Conservation (phyloP, 2,888 invertebrate species). For the Ectemnius continuus region DNA sequence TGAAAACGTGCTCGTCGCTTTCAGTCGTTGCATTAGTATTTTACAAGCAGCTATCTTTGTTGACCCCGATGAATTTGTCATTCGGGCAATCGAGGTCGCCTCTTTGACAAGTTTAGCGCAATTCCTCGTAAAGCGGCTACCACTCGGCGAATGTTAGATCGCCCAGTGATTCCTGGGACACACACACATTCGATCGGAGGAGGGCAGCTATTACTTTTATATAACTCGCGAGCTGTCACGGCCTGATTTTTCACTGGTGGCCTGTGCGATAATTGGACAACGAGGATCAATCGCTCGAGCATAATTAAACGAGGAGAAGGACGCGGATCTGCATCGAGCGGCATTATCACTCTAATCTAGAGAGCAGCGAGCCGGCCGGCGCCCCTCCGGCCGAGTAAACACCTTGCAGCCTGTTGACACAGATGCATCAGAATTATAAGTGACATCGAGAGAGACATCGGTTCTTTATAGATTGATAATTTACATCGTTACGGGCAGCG, state of each 20-base stretch:
- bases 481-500: slow-evolving; percentile 26
- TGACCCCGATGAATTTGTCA: slow-evolving; percentile 40
- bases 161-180: too few species aligned
- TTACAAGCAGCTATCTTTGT: slow-evolving; percentile 40
- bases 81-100: slow-evolving; percentile 40
- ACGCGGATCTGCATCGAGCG: slow-evolving; percentile 43
- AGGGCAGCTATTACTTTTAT: too few species aligned
- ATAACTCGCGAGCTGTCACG: neutral
- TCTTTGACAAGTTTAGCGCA: slow-evolving; percentile 29
- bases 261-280: slow-evolving; percentile 28
- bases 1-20: slow-evolving; percentile 1
- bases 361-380: slow-evolving; percentile 15
- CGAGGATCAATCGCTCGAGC: slow-evolving; percentile 31
- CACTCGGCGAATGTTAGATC: neutral
- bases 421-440: slow-evolving; percentile 54
- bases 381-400: slow-evolving; percentile 30
- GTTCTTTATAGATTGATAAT: slow-evolving; percentile 36
- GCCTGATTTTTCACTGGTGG: neutral
- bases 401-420: slow-evolving; percentile 58
- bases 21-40: slow-evolving; percentile 35
- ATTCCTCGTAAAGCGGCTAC: slow-evolving; percentile 20
- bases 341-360: slow-evolving; percentile 48
- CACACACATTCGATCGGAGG: too few species aligned
- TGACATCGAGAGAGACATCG: slow-evolving; percentile 45
- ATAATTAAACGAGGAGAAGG: slow-evolving; percentile 40